Evolutionary conservation across 1,140 invertebrate genomes (phyloP).

Genomic region (Drosophila ironensis): DNA sequence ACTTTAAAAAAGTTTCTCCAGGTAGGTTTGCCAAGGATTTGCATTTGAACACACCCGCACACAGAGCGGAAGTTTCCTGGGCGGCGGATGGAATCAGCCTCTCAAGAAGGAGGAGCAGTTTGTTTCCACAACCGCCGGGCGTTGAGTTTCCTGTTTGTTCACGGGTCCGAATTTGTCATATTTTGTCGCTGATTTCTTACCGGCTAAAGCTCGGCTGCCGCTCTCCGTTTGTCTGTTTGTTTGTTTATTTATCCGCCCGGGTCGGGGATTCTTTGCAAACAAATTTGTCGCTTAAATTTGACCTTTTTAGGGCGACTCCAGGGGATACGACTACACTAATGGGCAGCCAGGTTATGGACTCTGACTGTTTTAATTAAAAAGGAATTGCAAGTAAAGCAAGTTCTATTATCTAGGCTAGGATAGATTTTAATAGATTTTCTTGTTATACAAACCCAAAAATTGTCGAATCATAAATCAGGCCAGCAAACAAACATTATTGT

Average conservation of each 20-base stretch:
- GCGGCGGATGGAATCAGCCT: slow-evolving; percentile 2
- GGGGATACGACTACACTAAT: neutral
- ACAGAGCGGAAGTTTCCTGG: slow-evolving; percentile 6
- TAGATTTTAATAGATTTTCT: too few relatives aligned
- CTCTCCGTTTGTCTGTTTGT: slow-evolving; percentile 32
- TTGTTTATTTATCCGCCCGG: slow-evolving; percentile 23
- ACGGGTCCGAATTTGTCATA: slow-evolving; percentile 50
- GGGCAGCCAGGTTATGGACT: too few relatives aligned
- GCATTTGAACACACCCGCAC: slow-evolving; percentile 61
- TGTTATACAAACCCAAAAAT: too few relatives aligned
- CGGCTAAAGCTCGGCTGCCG: slow-evolving; percentile 31
- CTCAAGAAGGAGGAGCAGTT: slow-evolving; percentile 48
- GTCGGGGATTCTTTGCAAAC: slow-evolving; percentile 28
- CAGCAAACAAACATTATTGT: too few relatives aligned
- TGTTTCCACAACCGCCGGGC: slow-evolving; percentile 26
- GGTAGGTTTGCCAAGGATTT: slow-evolving; percentile 74
- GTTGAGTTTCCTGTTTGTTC: slow-evolving; percentile 50
- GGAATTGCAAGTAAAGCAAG: neutral
- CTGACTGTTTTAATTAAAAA: too few relatives aligned
- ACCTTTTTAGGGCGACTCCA: slow-evolving; percentile 14
- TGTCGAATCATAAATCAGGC: too few relatives aligned
- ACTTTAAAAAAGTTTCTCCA: slow-evolving; percentile 74
- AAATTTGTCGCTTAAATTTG: slow-evolving; percentile 49
- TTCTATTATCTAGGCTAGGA: too few relatives aligned
- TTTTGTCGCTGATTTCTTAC: slow-evolving; percentile 50